Conservation (phyloP, 2,888 invertebrate species). For the Parapristionchus giblindavisi region DNA sequence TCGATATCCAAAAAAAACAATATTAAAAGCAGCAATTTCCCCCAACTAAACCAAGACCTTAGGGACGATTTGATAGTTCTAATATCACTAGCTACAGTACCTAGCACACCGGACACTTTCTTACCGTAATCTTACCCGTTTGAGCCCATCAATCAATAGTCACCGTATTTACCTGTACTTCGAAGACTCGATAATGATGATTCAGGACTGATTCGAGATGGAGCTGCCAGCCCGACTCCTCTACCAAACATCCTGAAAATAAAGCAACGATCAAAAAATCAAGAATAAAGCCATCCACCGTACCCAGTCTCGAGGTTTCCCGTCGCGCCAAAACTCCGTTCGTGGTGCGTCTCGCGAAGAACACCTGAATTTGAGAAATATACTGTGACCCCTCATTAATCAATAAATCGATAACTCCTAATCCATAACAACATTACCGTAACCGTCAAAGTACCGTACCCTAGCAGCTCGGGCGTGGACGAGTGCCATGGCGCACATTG, state of each 20-base stretch:
- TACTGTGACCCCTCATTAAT: too few species aligned
- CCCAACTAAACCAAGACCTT: too few species aligned
- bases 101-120: too few species aligned
- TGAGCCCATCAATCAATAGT: not conserved
- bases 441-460: constrained; percentile 6
- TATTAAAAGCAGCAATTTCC: too few species aligned
- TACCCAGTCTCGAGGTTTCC: constrained; percentile 19
- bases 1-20: too few species aligned
- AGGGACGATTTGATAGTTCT: too few species aligned
- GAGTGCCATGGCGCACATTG: constrained; percentile 54
- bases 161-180: not conserved
- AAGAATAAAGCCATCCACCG: too few species aligned
- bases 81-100: too few species aligned
- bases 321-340: constrained; percentile 34
- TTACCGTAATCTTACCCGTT: not conserved
- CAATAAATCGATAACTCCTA: too few species aligned
- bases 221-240: constrained; percentile 40
- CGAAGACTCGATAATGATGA: constrained; percentile 48
- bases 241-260: constrained; percentile 15
- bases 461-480: constrained; percentile 45
- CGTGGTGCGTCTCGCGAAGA: constrained; percentile 37
- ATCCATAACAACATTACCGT: not conserved
- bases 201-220: constrained; percentile 46
- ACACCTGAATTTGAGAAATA: constrained; percentile 34
- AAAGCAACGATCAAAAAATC: too few species aligned